phyloP scores from a whole-genome alignment of 2,888 invertebrate species.

The Loripinus fragilis region DNA sequence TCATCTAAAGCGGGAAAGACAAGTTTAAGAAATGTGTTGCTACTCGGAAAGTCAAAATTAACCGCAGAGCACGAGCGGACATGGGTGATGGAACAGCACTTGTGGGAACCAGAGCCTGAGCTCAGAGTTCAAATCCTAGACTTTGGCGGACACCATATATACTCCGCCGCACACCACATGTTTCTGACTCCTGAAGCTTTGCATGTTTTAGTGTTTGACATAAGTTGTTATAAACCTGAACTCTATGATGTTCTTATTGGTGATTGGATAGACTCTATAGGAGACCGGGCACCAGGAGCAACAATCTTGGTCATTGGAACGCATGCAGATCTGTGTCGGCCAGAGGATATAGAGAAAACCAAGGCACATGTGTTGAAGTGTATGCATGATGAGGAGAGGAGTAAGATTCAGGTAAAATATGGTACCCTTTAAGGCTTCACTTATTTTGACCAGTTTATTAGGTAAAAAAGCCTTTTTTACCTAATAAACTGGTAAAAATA shows the following conservation, averaged over 20 bases:
- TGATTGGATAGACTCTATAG: conserved; percentile 78
- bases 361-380: conserved; percentile 66
- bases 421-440: no score
- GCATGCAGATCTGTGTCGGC: conserved; percentile 73
- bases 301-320: conserved; percentile 74
- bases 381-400: conserved; percentile 70
- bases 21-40: conserved; percentile 75
- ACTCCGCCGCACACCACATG: conserved; percentile 80
- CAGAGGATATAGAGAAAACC: conserved; percentile 65
- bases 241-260: conserved; percentile 70
- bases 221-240: conserved; percentile 65
- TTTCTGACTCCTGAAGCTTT: conserved; percentile 78
- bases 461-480: no score
- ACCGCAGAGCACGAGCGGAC: conserved; percentile 77
- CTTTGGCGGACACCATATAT: conserved; percentile 80
- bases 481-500: no score
- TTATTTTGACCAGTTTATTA: no score
- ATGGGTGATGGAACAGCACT: conserved; percentile 78
- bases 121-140: conserved; percentile 76
- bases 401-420: conserved; percentile 63
- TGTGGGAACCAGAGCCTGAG: conserved; percentile 79
- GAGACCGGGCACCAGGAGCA: conserved; percentile 75
- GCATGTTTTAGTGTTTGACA: conserved; percentile 77
- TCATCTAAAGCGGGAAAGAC: conserved; percentile 78
- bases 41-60: conserved; percentile 72